Conservation (phyloP, 1,140 invertebrate species). For the honey bee (Apis mellifera) region Amel_HAv3.1 CM009932.2:7553001-7553500, state of each 20-base stretch:
- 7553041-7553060: too few relatives aligned
- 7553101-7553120: neutral
- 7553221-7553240: neutral
- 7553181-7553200: neutral
- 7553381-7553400: neutral
- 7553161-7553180: neutral
- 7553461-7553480: neutral
- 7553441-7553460: neutral
- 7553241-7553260: too few relatives aligned
- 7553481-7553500: slow-evolving; percentile 3
- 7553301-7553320: too few relatives aligned
- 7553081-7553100: neutral
- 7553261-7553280: neutral
- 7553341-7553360: too few relatives aligned
- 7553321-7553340: too few relatives aligned
- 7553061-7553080: neutral
- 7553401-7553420: neutral
- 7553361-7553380: neutral
- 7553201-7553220: neutral
- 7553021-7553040: too few relatives aligned
- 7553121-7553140: neutral
- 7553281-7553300: too few relatives aligned
- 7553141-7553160: neutral
- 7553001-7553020: neutral
- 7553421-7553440: slow-evolving; percentile 10